Evolutionary conservation across 2,113 vertebrate genomes (phyloP).

Genomic region (Tachysurus vachellii): DNA sequence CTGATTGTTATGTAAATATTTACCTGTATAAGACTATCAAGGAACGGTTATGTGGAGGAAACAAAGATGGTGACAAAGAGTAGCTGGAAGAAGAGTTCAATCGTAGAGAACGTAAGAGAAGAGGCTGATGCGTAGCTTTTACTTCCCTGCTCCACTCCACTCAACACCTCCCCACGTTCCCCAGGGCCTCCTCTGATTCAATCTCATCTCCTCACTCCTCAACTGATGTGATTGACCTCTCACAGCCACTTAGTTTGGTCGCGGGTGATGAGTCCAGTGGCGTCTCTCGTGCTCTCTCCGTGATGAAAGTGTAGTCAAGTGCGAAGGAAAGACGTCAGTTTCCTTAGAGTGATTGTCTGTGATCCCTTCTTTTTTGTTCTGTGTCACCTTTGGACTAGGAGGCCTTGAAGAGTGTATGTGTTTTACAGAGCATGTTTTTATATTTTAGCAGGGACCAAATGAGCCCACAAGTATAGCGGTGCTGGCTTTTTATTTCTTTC

Average conservation of each 20-base stretch:
- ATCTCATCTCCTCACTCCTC: constrained; percentile 45
- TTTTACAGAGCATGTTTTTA: background rate
- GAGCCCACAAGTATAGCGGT: too few relatives aligned
- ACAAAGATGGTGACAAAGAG: background rate
- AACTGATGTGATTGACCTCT: constrained; percentile 48
- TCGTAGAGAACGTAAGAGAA: background rate
- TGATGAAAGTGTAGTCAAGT: constrained; percentile 47
- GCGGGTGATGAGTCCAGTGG: constrained; percentile 38
- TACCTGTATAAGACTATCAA: constrained; percentile 15
- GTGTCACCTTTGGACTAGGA: constrained; percentile 20
- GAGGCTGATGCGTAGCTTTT: background rate
- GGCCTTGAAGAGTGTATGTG: background rate
- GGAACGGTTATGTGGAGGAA: background rate
- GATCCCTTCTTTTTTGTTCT: constrained; percentile 24
- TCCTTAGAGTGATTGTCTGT: constrained; percentile 1
- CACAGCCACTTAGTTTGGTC: constrained; percentile 42
- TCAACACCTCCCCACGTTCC: constrained; percentile 1
- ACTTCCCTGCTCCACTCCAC: background rate
- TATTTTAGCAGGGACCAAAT: background rate
- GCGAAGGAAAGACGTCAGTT: constrained; percentile 17
- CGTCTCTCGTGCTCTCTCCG: background rate
- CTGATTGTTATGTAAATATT: constrained; percentile 48
- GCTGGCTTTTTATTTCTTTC: too few relatives aligned
- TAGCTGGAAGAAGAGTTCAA: background rate
- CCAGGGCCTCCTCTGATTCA: constrained; percentile 32